phyloP scores from a whole-genome alignment of 1,140 invertebrate species.

The Drosophila nasuta region DNA sequence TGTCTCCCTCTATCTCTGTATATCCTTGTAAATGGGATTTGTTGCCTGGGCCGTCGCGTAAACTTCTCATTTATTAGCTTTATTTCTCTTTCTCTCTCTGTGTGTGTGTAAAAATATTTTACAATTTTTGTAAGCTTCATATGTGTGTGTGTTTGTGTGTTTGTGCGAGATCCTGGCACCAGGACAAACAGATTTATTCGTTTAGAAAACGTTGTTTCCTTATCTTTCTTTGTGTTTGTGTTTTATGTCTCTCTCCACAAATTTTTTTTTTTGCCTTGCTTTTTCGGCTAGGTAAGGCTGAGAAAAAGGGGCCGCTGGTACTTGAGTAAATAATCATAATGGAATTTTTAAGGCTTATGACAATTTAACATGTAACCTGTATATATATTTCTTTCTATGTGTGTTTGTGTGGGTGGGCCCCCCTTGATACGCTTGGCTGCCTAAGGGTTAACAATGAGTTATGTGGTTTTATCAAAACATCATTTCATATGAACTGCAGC shows the following conservation, averaged over 20 bases:
- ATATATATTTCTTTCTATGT: too few species aligned
- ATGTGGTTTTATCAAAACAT: conserved; percentile 44
- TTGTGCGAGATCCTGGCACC: conserved; percentile 64
- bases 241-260: conserved; percentile 52
- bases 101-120: conserved; percentile 70
- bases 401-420: conserved; percentile 4
- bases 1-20: background rate
- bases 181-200: conserved; percentile 79
- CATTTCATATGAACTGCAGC: conserved; percentile 29
- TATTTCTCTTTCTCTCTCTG: conserved; percentile 44
- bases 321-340: conserved; percentile 82
- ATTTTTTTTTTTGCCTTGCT: too few species aligned
- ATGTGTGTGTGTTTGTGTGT: conserved; percentile 21
- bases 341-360: conserved; percentile 81
- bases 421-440: conserved; percentile 17
- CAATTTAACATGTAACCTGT: conserved; percentile 70
- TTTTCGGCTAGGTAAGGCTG: conserved; percentile 13
- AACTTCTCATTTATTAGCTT: conserved; percentile 81
- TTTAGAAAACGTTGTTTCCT: conserved; percentile 80
- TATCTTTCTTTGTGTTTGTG: conserved; percentile 71
- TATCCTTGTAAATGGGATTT: conserved; percentile 75
- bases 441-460: conserved; percentile 59
- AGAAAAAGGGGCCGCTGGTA: conserved; percentile 15
- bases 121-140: conserved; percentile 68
- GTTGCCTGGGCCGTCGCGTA: conserved; percentile 65